Base-by-base conservation (phyloP, 2,113 vertebrate genomes). In the Lutjanus erythropterus region DNA sequence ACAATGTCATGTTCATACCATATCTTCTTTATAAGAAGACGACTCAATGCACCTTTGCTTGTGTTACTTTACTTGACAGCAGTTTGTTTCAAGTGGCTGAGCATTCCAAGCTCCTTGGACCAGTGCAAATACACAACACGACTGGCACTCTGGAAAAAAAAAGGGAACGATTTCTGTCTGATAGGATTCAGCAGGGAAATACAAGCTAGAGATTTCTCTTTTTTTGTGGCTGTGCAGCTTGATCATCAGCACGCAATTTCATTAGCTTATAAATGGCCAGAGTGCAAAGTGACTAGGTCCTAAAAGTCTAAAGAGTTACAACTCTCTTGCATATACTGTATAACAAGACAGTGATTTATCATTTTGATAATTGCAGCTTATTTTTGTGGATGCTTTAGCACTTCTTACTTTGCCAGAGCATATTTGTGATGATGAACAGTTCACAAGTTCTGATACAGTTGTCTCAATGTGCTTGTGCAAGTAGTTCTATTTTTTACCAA, bases 21-120 rank as follows among this genome's bases (percentile, higher is more conserved):
- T 94, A 94, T 92, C 95, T 96, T 96, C 94, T 96, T 96, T 94
- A 95, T 95, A 95, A 96, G 95, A 96, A 95, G 95, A 93, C 92
- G 29, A 89, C 68, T 91, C 84, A 77, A 44, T 92, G 93, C 93
- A 95, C 94, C 88, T 93, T 92, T 86, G 67, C 83, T 89, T 86
- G 81, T 90, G 87, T 92, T 92, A 84, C 71, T 83, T 86, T 82
- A 81, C 89, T 80, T 91, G 79, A 93, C 85, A 87, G 80, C 84
- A 90, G 83, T 89, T 92, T 90, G 78, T 91, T 93, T 90, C 67
- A 75, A 90, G 86, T 69, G 86, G 80, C 85, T 85, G 86, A 93
- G 91, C 86, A 85, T 41, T 77, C 81, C 81, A 69, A 60, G 81
- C 81, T 88, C 76, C 74, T 78, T 76, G 84, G 83, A 85, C 90